Base-by-base conservation (phyloP, 2,797 vertebrate species). In the Poecilia gillii region DNA sequence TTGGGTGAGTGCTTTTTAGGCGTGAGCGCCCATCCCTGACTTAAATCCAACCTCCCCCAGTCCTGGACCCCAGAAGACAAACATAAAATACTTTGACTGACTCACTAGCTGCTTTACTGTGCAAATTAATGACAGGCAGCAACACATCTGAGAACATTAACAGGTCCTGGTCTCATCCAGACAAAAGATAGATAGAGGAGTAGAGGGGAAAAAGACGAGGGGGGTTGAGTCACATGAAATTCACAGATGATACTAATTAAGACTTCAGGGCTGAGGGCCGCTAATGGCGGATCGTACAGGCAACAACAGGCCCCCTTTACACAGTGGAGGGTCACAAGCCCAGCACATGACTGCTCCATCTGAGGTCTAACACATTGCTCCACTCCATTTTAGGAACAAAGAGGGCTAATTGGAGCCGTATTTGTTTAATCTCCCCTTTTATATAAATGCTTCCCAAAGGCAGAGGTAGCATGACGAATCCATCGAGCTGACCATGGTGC, bases 181-280 rank as follows among this genome's bases (percentile, higher is more conserved):
- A 84, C 23, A 78, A 68, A 82, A 83, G 36, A 75, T 43, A 49
- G 45, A 80, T 49, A 75, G 46, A 79, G 71, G 78, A 80, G 12
- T 45, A 72, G 28, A 20, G 57, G 46, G 45, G 9, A 73, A 76
- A 68, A 45, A 64, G 28, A 53, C 46, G 76, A 81, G 74, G 55
- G 41, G 25, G 70, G 70, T 77, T 41, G 82, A 89, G 87, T 91
- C 90, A 91, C 55, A 33, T 43, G 59, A 81, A 80, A 76, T 82
- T 85, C 86, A 87, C 89, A 93, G 90, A 94, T 92, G 92, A 94
- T 86, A 79, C 88, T 92, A 93, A 94, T 94, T 94, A 93, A 91
- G 90, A 89, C 83, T 75, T 71, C 73, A 88, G 90, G 89, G 88
- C 83, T 88, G 71, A 85, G 79, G 82, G 89, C 71, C 83, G 88